Conservation (phyloP, 1,140 invertebrate genomes). For the Thalassaphorura encarpata region DNA sequence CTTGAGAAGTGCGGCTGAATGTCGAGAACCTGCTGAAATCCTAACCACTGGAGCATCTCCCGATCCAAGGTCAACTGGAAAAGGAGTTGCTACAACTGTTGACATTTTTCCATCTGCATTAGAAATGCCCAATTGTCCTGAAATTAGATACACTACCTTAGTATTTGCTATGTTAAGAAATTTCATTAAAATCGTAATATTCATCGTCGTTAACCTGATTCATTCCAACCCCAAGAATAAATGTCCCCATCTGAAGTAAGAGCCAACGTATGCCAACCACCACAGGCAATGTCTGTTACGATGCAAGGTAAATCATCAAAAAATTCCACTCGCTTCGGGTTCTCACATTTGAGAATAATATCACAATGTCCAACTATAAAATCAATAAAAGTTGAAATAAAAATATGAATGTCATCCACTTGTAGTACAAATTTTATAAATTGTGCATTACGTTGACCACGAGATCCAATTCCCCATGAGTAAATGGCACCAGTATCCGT, state of each 20-base stretch:
- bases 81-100: constrained; percentile 5
- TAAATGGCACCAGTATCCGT: constrained; percentile 61
- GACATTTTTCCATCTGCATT: constrained; percentile 11
- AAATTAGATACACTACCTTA: too few species aligned
- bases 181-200: constrained; percentile 15
- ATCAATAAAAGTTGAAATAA: constrained; percentile 18
- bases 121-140: too few species aligned
- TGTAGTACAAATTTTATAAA: too few species aligned
- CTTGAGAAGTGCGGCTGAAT: constrained; percentile 61
- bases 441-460: too few species aligned
- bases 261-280: constrained; percentile 44
- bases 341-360: constrained; percentile 24
- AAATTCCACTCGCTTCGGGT: constrained; percentile 24
- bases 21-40: constrained; percentile 73
- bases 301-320: constrained; percentile 37
- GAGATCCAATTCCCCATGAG: constrained; percentile 59
- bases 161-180: too few species aligned
- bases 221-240: constrained; percentile 50
- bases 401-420: too few species aligned
- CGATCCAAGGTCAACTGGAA: constrained; percentile 31
- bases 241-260: constrained; percentile 41
- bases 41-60: constrained; percentile 17
- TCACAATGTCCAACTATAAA: constrained; percentile 52
- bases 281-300: constrained; percentile 50
- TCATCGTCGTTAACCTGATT: constrained; percentile 49